phyloP scores from a whole-genome alignment of 2,797 vertebrate genomes.

The Rhinogobio ventralis region DNA sequence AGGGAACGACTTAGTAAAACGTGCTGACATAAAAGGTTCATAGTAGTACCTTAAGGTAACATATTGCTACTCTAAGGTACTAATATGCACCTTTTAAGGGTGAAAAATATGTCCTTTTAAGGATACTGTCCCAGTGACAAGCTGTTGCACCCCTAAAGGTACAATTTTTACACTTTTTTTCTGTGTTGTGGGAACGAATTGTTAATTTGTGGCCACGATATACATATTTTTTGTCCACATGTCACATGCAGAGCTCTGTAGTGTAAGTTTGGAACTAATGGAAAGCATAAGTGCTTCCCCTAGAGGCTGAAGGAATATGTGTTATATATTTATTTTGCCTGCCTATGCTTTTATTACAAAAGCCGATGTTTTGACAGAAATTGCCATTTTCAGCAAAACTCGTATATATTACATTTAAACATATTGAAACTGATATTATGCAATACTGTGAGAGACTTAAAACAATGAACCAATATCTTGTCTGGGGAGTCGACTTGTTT shows the following conservation, averaged over 20 bases:
- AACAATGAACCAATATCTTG: slow-evolving; percentile 6
- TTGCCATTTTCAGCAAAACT: not conserved
- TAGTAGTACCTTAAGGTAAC: too few relatives aligned
- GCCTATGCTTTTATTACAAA: not conserved
- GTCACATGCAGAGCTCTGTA: not conserved
- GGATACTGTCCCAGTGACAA: too few relatives aligned
- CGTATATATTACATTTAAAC: slow-evolving; percentile 1
- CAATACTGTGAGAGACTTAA: not conserved
- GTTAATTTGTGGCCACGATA: not conserved
- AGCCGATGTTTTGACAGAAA: not conserved
- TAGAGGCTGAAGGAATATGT: not conserved
- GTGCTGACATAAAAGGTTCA: too few relatives aligned
- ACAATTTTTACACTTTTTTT: too few relatives aligned
- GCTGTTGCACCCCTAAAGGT: too few relatives aligned
- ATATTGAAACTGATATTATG: slow-evolving; percentile 24
- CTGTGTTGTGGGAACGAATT: not conserved
- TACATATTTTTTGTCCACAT: not conserved
- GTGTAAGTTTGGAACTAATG: not conserved
- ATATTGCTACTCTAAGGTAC: too few relatives aligned
- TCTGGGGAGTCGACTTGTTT: slow-evolving; percentile 6
- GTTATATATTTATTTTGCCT: not conserved
- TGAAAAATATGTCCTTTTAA: too few relatives aligned
- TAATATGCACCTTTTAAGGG: too few relatives aligned
- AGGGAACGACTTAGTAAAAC: too few relatives aligned
- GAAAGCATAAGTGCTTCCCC: not conserved